Conservation (phyloP, 2,888 invertebrate species). For the Pheosia tremula region DNA sequence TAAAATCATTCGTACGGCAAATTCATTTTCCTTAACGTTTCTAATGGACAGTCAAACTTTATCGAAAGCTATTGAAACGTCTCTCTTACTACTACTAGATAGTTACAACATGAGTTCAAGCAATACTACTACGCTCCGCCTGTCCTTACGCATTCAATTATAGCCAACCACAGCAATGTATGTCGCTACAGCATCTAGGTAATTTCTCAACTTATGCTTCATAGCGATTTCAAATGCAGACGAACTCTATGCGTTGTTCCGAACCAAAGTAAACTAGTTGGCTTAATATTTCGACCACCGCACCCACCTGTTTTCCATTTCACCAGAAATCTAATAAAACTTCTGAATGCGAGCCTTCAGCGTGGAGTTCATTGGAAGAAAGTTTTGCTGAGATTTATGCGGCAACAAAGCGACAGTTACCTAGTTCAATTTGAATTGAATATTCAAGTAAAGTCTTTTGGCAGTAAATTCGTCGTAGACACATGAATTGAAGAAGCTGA, state of each 20-base stretch:
- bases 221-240: background rate
- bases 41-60: too few relatives aligned
- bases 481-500: background rate
- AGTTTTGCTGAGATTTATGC: slow-evolving; percentile 34
- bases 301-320: slow-evolving; percentile 44
- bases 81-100: too few relatives aligned
- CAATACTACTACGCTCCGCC: too few relatives aligned
- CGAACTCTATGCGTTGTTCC: background rate
- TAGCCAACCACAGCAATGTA: too few relatives aligned
- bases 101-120: too few relatives aligned
- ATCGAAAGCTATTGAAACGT: too few relatives aligned
- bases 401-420: slow-evolving; percentile 42
- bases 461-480: slow-evolving; percentile 2
- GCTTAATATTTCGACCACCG: slow-evolving; percentile 38
- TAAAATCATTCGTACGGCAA: too few relatives aligned
- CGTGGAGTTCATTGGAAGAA: slow-evolving; percentile 38
- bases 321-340: slow-evolving; percentile 56
- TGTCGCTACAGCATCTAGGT: too few relatives aligned
- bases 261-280: slow-evolving; percentile 37
- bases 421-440: slow-evolving; percentile 42
- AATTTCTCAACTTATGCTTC: too few relatives aligned
- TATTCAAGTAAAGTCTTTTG: slow-evolving; percentile 14
- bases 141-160: too few relatives aligned
- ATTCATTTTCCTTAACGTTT: too few relatives aligned
- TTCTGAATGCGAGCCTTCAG: slow-evolving; percentile 61